A percentile compares a stretch with the other conserved stretches of the same genome.
phyloP scores from a whole-genome alignment of 35 echinoderm and acorn worm genomes.

The Ptychodera flava region DNA sequence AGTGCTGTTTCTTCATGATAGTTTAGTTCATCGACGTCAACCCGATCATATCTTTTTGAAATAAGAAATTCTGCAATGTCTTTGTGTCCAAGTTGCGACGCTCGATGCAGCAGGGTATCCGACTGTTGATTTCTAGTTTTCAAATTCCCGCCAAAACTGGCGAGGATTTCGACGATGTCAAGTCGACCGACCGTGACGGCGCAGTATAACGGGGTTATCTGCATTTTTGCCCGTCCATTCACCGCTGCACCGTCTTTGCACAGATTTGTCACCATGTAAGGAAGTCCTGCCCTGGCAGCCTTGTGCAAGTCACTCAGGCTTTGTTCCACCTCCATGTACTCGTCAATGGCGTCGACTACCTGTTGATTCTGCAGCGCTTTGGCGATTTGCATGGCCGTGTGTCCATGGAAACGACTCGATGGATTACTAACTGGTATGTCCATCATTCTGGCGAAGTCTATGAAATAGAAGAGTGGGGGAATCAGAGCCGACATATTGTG shows the following conservation, averaged over 20 bases:
- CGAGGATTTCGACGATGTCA: constrained; percentile 72
- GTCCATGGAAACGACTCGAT: neutral
- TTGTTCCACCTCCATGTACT: neutral
- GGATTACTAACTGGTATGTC: neutral
- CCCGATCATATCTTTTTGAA: neutral
- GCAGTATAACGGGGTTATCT: constrained; percentile 72
- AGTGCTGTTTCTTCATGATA: neutral
- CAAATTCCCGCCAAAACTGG: constrained; percentile 39
- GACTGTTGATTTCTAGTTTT: constrained; percentile 54
- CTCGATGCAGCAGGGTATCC: constrained; percentile 59
- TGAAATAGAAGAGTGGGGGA: neutral
- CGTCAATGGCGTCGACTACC: neutral
- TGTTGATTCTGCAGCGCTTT: neutral
- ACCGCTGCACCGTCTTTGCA: neutral
- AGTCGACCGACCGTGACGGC: constrained; percentile 75
- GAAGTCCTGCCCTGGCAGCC: neutral
- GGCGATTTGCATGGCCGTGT: neutral
- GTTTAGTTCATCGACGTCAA: neutral
- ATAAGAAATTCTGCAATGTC: constrained; percentile 76
- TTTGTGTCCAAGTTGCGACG: constrained; percentile 56
- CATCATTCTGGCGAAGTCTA: neutral
- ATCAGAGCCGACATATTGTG: neutral
- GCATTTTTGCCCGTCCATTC: neutral
- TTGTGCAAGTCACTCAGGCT: neutral
- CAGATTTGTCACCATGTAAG: neutral